These are phyloP conservation scores for Dryobates pubescens DNA, from an alignment of 2,797 vertebrate species.

Conservation along the genomic window DNA sequence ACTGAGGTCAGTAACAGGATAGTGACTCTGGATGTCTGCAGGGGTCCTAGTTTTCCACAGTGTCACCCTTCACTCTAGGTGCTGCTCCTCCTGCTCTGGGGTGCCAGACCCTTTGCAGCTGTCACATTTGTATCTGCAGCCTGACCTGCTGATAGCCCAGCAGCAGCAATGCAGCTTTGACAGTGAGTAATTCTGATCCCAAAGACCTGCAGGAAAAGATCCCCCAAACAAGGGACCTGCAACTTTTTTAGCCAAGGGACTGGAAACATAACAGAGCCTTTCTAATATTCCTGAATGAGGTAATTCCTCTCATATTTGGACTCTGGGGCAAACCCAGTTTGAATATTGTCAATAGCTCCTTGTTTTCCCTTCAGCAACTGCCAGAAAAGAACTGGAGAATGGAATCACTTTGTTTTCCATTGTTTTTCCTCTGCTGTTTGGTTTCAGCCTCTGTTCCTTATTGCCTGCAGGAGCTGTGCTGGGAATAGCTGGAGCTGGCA, in stretches of 20 bases:
- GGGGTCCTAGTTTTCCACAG: not conserved
- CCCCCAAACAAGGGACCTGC: not conserved
- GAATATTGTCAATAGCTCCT: slow-evolving; percentile 34
- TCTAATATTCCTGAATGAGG: not conserved
- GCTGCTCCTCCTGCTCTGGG: not conserved
- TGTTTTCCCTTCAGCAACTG: slow-evolving; percentile 32
- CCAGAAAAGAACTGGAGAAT: slow-evolving; percentile 29
- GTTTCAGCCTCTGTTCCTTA: not conserved
- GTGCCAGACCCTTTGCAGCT: not conserved
- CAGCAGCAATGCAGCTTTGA: not conserved
- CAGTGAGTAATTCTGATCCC: not conserved
- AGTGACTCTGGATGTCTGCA: not conserved
- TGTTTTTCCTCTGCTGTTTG: slow-evolving; percentile 16
- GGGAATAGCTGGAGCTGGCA: not conserved
- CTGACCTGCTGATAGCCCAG: not conserved
- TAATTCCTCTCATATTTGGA: not conserved
- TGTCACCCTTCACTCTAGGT: not conserved
- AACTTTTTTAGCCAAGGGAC: not conserved
- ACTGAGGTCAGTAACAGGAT: not conserved
- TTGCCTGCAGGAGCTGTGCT: not conserved
- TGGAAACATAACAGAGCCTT: slow-evolving; percentile 1
- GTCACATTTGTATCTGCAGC: not conserved
- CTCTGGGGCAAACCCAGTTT: slow-evolving; percentile 18
- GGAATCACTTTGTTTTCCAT: slow-evolving; percentile 21
- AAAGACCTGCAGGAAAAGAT: not conserved